A percentile compares a stretch with the other conserved stretches of the same genome.
Evolutionary conservation across 2,888 invertebrate genomes (phyloP).

Genomic region (Heliconius cydno): DNA sequence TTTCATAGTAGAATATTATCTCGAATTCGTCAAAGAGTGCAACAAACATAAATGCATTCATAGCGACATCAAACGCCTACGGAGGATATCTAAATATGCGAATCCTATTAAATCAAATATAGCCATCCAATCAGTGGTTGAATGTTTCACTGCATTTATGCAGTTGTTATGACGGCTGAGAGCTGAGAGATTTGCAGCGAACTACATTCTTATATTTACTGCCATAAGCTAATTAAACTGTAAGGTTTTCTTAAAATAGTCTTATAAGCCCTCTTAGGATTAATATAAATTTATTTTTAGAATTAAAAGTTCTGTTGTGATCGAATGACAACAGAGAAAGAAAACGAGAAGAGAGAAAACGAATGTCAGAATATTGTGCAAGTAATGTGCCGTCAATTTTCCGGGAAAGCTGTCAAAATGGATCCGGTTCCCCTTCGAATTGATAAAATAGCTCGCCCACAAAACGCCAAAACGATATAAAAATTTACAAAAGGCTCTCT

Average conservation of each 20-base stretch:
- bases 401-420: conserved; percentile 70
- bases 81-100: conserved; percentile 63
- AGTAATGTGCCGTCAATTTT: conserved; percentile 41
- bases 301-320: neutral
- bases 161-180: conserved; percentile 58
- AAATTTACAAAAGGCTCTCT: conserved; percentile 79
- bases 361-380: neutral
- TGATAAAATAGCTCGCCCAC: conserved; percentile 77
- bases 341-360: neutral
- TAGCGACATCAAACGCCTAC: conserved; percentile 48
- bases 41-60: conserved; percentile 22
- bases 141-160: conserved; percentile 65
- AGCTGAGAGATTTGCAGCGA: conserved; percentile 40
- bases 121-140: conserved; percentile 71
- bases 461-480: conserved; percentile 77
- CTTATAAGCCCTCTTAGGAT: neutral
- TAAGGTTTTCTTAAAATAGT: neutral
- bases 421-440: conserved; percentile 68
- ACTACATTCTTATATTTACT: conserved; percentile 30
- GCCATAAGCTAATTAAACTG: conserved; percentile 12
- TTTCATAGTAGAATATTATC: neutral
- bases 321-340: neutral
- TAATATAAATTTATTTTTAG: neutral
- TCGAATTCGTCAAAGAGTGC: neutral
- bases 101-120: conserved; percentile 72